Conservation (phyloP, 2,888 invertebrate genomes). For the Andrena camellia region DNA sequence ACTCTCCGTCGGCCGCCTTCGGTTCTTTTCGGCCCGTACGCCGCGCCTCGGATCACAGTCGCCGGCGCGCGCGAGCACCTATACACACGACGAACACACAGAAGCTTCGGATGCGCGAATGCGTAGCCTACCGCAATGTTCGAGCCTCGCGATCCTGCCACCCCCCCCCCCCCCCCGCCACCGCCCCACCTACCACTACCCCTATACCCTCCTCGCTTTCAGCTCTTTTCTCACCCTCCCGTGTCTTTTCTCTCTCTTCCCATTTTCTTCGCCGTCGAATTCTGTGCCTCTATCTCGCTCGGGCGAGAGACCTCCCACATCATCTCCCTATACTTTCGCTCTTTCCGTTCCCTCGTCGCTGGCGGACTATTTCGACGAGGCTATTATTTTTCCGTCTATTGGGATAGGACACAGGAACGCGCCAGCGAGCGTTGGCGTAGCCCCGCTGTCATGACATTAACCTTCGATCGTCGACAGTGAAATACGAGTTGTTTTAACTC, state of each 20-base stretch:
- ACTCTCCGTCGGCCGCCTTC: constrained; percentile 54
- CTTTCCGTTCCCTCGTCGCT: background rate
- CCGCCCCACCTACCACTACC: background rate
- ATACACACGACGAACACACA: constrained; percentile 54
- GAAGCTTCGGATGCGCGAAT: constrained; percentile 65
- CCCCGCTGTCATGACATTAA: constrained; percentile 65
- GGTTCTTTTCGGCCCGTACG: constrained; percentile 53
- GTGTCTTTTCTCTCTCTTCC: background rate
- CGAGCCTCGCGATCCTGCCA: constrained; percentile 52
- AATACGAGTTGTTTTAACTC: constrained; percentile 52
- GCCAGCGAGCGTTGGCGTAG: constrained; percentile 39
- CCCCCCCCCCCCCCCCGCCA: constrained; percentile 11
- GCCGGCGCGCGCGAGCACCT: constrained; percentile 26
- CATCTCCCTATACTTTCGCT: background rate
- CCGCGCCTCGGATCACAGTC: constrained; percentile 44
- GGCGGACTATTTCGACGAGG: constrained; percentile 49
- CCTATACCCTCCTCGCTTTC: background rate
- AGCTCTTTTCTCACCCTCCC: constrained; percentile 2
- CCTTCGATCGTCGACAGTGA: constrained; percentile 64
- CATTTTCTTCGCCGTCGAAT: constrained; percentile 12
- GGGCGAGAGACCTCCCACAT: background rate
- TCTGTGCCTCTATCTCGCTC: constrained; percentile 23
- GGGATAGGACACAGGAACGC: constrained; percentile 70
- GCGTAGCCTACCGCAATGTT: constrained; percentile 80
- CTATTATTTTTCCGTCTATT: constrained; percentile 77